Evolutionary conservation across 2,888 invertebrate genomes (phyloP), one percentile per base, ranked within the genome.

Genomic region (Pammene fasciana): DNA sequence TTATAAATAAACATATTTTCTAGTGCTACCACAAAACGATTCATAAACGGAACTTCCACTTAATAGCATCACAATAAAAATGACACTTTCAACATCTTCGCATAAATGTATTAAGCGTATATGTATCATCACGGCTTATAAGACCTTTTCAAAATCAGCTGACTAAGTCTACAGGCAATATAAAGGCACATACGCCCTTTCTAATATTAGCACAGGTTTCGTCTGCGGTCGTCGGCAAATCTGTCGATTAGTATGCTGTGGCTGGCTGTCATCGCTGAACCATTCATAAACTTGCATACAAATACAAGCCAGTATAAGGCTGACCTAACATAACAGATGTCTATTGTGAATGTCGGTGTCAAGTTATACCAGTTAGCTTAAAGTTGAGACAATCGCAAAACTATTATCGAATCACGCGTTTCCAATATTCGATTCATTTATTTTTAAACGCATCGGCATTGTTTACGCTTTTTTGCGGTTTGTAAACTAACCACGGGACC

Each of bases 191-290:
- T n/a, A 46, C 16, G 45, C 18, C 11, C 45, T 67, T 54, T 46
- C 11, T 46, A 16, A 14, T 48, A 34, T 52, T 38, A 52, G 34
- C 56, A 64, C 41, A 45, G 38, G 36, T 57, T 77, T 78, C 77
- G 82, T 77, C 78, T 84, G 88, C 78, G 87, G 88, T 86, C 74
- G 76, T 70, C 74, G 73, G 80, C 82, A 86, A 88, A 87, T 88
- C 85, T 83, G 79, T 79, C 88, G 87, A 82, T 78, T 81, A 77
- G 71, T 71, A 72, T 70, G 64, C 68, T 67, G 73, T 14, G 71
- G 72, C 65, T 77, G 76, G 74, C 78, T 83, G 82, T 86, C 86
- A 82, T 83, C 82, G 79, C 13, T 13, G 18, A 9, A 3, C 1
- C 26, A 26, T 54, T 54, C 54, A 36, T 16, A n/a, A 54, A 54